Base-by-base conservation (phyloP, 2,888 invertebrate genomes). In the Aspidapion aeneum region DNA sequence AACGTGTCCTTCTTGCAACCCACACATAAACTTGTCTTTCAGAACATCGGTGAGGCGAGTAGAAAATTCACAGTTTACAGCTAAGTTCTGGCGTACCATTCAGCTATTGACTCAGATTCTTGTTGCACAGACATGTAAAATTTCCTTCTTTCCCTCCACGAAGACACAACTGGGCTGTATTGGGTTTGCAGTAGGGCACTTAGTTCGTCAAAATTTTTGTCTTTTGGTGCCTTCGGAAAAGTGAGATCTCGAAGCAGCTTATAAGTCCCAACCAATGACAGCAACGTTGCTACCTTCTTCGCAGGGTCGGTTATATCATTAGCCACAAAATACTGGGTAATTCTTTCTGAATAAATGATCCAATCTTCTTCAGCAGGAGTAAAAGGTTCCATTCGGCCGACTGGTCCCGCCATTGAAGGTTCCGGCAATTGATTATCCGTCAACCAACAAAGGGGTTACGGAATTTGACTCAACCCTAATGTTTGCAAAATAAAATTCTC, bases 51-150 rank as follows among this genome's bases (percentile, higher is more conserved):
- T n/a, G n/a, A n/a, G n/a, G n/a, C n/a, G n/a, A n/a, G n/a, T n/a
- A n/a, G n/a, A n/a, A 56, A 56, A 56, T 7, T 56, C 20, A 19
- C 56, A 56, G n/a, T 19, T 56, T 5, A 57, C 22, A 22, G 57
- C 20, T 7, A 57, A 17, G 2, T 22, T 22, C 35, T 22, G 5
- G 57, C 57, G 17, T 21, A 22, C 22, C 21, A 57, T 9, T 57
- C 35, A 16, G 21, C n/a, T 22, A 57, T 57, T 21, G 22, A 17
- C 22, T 57, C 57, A 21, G 5, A 7, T 9, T 57, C 21, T 12
- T n/a, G 17, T 35, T 57, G 57, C 17, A 12, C 2, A 12, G 57
- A 20, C 3, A 9, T 18, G 18, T 57, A 57, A 57, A 57, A 57
- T 21, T 57, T 18, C 5, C 16, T 57, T 9, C 57, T 21, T 18